Evolutionary conservation across 1,140 invertebrate genomes (phyloP).

Genomic region (Cotesia vestalis): DNA sequence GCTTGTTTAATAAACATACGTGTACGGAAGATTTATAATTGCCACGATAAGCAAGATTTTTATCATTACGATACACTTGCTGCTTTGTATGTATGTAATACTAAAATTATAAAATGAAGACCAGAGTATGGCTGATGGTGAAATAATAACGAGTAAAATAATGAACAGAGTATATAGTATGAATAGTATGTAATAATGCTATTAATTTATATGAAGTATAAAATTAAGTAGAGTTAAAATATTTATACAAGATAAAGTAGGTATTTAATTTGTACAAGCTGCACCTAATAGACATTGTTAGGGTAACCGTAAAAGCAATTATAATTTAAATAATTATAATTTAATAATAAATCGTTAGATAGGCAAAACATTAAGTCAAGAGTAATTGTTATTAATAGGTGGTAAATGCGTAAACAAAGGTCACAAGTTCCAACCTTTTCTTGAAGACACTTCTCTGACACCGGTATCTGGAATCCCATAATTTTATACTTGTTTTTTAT

Average conservation of each 20-base stretch:
- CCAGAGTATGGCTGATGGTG: too few species aligned
- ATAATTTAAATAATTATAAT: background rate
- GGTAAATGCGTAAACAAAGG: slow-evolving; percentile 62
- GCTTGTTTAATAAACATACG: slow-evolving; percentile 28
- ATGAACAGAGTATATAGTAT: too few species aligned
- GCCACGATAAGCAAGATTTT: slow-evolving; percentile 4
- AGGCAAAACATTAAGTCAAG: slow-evolving; percentile 49
- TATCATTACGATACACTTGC: slow-evolving; percentile 1
- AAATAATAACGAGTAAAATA: too few species aligned
- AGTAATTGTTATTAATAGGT: slow-evolving; percentile 38
- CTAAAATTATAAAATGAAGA: too few species aligned
- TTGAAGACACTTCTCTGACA: slow-evolving; percentile 64
- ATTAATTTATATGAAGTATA: slow-evolving; percentile 1
- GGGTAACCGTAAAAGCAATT: slow-evolving; percentile 45
- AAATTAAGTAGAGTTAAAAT: slow-evolving; percentile 1
- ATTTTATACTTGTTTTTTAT: slow-evolving; percentile 57
- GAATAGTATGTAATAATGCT: background rate
- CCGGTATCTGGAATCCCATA: slow-evolving; percentile 65
- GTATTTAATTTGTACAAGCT: slow-evolving; percentile 47
- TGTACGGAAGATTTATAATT: background rate
- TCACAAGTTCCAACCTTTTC: slow-evolving; percentile 65
- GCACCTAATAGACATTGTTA: slow-evolving; percentile 56
- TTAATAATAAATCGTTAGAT: slow-evolving; percentile 53
- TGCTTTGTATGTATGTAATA: background rate
- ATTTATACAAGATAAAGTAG: slow-evolving; percentile 26